phyloP scores from a whole-genome alignment of 1,140 invertebrate species.

The Physella acuta region DNA sequence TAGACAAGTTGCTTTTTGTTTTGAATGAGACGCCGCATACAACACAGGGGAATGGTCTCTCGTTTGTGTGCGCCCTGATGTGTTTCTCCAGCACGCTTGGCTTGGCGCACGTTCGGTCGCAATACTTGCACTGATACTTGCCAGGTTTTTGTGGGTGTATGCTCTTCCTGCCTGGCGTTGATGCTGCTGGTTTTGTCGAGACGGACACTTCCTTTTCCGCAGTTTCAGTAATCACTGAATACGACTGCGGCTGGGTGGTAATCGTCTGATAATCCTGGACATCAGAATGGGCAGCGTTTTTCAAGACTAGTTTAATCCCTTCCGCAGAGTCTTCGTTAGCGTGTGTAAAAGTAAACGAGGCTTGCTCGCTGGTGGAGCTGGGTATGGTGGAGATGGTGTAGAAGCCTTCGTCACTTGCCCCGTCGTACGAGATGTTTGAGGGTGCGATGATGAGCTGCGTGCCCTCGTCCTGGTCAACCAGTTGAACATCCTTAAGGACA shows the following conservation, averaged over 20 bases:
- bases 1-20: slow-evolving; percentile 90
- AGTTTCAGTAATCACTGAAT: neutral
- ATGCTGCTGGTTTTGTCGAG: slow-evolving; percentile 9
- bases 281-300: slow-evolving; percentile 17
- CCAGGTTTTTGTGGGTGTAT: slow-evolving; percentile 58
- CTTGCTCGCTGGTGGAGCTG: slow-evolving; percentile 25
- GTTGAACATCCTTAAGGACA: slow-evolving; percentile 23
- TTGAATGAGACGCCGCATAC: slow-evolving; percentile 91
- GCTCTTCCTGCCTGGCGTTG: slow-evolving; percentile 32
- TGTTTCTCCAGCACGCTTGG: slow-evolving; percentile 93
- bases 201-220: neutral
- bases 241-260: slow-evolving; percentile 25
- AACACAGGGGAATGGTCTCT: slow-evolving; percentile 85
- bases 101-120: slow-evolving; percentile 84
- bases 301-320: slow-evolving; percentile 9
- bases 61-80: slow-evolving; percentile 83
- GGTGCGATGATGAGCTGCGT: slow-evolving; percentile 26
- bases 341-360: neutral
- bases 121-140: slow-evolving; percentile 80
- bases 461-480: slow-evolving; percentile 13
- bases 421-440: neutral
- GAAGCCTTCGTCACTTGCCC: neutral
- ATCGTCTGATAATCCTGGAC: slow-evolving; percentile 4
- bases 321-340: neutral
- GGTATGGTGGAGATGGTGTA: slow-evolving; percentile 9